Percentiles rank a stretch among this genome's conserved stretches.
These are phyloP conservation scores for Pteropus rufus DNA, from an alignment of 2,797 vertebrate genomes.

Conservation along the genomic window DNA sequence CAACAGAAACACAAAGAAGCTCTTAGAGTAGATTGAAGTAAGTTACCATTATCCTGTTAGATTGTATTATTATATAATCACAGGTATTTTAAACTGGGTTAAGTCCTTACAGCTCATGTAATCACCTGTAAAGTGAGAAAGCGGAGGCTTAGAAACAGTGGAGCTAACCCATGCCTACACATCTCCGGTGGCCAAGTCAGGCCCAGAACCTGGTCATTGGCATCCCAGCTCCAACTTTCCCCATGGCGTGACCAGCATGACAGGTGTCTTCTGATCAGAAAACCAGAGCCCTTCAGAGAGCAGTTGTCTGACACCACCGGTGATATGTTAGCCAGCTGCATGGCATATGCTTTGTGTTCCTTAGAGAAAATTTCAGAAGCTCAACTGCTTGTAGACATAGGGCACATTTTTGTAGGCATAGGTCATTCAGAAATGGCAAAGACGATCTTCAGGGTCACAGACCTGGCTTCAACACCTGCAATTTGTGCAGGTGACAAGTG, in stretches of 20 bases:
- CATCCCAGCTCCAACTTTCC: background rate
- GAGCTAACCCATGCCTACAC: background rate
- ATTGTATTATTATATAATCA: background rate
- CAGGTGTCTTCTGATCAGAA: conserved; percentile 52
- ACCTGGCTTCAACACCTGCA: conserved; percentile 47
- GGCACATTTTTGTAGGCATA: conserved; percentile 57
- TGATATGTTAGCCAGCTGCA: conserved; percentile 61
- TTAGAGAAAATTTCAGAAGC: conserved; percentile 39
- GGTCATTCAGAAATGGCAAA: conserved; percentile 48
- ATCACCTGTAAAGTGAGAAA: background rate
- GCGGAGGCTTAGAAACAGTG: background rate
- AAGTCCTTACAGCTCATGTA: background rate
- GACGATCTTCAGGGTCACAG: background rate
- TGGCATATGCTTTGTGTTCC: conserved; percentile 37
- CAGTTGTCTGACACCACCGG: background rate
- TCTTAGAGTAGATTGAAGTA: background rate
- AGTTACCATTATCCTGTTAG: background rate
- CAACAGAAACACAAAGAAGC: background rate
- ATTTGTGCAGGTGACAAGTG: conserved; percentile 53
- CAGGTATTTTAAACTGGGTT: background rate
- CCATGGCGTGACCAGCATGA: background rate
- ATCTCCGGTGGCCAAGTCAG: background rate
- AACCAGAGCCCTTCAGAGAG: conserved; percentile 26
- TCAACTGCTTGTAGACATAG: background rate
- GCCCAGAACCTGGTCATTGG: background rate